Base-by-base conservation (phyloP, 2,113 vertebrate species). In the Lepidothrix coronata region DNA sequence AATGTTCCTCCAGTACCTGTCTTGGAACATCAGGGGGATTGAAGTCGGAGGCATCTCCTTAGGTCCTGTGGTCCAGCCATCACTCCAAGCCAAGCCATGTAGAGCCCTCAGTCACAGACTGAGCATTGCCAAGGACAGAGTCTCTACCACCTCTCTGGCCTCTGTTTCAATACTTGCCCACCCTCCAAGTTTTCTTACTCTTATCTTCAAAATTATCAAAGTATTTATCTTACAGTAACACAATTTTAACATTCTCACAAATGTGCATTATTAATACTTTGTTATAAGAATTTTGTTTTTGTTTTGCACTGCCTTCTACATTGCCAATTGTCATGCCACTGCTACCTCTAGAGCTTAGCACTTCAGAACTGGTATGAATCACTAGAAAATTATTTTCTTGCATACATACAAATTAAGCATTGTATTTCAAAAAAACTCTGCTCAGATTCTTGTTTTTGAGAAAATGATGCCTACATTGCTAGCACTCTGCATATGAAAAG, bases 1-100 rank as follows among this genome's bases (percentile, higher is more conserved):
- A 21, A 12, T 4, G 14, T 37, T 43, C 41, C 63, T 84, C 31
- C 55, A 70, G 49, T 2, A 79, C 61, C 24, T 92, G 41, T 18
- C 15, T 37, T 9, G 21, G 54, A 33, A 5, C 13, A 14, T 20
- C 39, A 33, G 24, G 39, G 24, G 13, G 5, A 24, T 0, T 24
- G 59, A 65, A 58, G 20, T 0, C 52, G 51, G 49, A 63, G 28
- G 35, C 35, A 33, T 9, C 5, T 39, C 16, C 8, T 14, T 6
- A 71, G n/a, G 27, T 65, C 11, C 39, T 2, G 7, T 0, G 1
- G 33, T 33, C 20, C 54, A 90, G 61, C 11, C 52, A 37, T 24
- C n/a, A 25, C 37, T 49, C 31, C 52, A 43, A 62, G 39, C 19
- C 54, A 89, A 39, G 33, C 27, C 30, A 41, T 3, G 28, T 4